Evolutionary conservation across 2,888 invertebrate genomes (phyloP), one percentile per base, ranked within the genome.

Genomic region (Amiota mariae): DNA sequence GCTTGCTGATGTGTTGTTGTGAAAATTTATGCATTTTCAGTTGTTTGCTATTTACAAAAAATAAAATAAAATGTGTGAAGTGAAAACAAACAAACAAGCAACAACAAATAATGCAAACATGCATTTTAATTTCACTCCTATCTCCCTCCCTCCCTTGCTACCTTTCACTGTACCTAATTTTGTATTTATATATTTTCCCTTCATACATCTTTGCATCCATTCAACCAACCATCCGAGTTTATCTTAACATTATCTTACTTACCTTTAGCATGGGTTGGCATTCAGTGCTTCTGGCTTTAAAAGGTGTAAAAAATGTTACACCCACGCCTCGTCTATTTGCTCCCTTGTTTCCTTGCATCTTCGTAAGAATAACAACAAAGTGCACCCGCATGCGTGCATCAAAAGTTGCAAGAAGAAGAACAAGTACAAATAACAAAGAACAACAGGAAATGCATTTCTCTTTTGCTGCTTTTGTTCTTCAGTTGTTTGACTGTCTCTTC

Each of bases 251-350:
- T 36, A 36, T 36, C 36, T 36, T 78, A 80, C 80, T 79, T 80
- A 80, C 72, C 79, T 80, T 75, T 79, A 80, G 76, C 75, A 73
- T 72, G 77, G 70, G 59, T n/a, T 20, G 15, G 18, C 8, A 36
- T 36, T 36, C 36, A 36, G 2, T 36, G 36, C 36, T 36, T 36
- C 36, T 36, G 61, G 61, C 72, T 63, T 73, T 73, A 71, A 75
- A 75, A 78, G 73, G 72, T 72, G 72, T 72, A 63, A 74, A 74
- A 77, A 74, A 73, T 71, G 75, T 59, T 54, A 11, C 75, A 79
- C 66, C 73, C 57, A 78, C 74, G 73, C 72, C 70, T 18, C 63
- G 46, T 11, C 12, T n/a, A n/a, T n/a, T n/a, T 36, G 63, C 63
- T 13, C 13, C 8, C n/a, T 9, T 46, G 12, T n/a, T 2, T 2